Conservation (phyloP, 2,797 vertebrate species). For the Hozukius guyotensis region DNA sequence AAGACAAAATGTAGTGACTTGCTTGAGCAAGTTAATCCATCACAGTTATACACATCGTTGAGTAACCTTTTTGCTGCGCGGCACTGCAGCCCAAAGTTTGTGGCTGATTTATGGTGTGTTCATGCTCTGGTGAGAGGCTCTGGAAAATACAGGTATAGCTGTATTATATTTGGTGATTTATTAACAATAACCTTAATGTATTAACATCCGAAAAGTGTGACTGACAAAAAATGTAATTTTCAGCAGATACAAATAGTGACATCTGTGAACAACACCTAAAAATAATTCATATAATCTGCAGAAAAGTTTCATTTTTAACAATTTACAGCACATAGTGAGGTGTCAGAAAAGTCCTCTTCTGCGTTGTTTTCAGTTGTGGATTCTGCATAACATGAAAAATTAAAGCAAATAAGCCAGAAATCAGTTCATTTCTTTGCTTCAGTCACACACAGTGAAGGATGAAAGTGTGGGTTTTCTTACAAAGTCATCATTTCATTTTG, state of each 20-base stretch:
- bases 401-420: slow-evolving; percentile 52
- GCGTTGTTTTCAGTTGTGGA: slow-evolving; percentile 1
- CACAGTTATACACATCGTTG: background rate
- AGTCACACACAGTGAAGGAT: background rate
- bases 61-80: background rate
- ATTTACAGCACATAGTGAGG: slow-evolving; percentile 17
- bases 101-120: background rate
- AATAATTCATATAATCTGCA: slow-evolving; percentile 10
- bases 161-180: slow-evolving; percentile 42
- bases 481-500: background rate
- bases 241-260: background rate
- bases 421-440: slow-evolving; percentile 1
- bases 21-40: background rate
- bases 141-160: slow-evolving; percentile 18
- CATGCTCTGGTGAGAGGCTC: background rate
- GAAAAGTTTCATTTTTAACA: background rate
- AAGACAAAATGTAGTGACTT: background rate
- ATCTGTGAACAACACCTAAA: background rate
- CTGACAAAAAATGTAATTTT: background rate
- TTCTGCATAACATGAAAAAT: slow-evolving; percentile 24
- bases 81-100: background rate
- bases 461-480: background rate
- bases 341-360: slow-evolving; percentile 20
- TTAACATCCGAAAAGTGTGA: background rate
- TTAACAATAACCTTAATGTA: background rate